Conservation (phyloP, 37 sponge, comb jelly and placozoan species). For the Diacarnus erythraeanus region DNA sequence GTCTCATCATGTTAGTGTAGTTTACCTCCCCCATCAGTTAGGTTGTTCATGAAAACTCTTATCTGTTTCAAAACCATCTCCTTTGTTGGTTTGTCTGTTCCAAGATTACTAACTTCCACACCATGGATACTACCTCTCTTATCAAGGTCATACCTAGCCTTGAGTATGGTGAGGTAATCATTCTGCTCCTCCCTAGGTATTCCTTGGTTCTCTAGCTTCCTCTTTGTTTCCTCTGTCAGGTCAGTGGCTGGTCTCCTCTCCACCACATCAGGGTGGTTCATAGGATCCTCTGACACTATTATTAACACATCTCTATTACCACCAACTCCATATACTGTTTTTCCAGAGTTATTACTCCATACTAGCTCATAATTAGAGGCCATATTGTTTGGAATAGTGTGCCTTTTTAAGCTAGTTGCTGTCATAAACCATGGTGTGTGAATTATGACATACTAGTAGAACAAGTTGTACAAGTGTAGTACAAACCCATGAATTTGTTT, state of each 20-base stretch:
- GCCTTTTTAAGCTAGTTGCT: too few relatives aligned
- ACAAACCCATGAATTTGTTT: too few relatives aligned
- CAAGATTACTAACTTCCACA: not conserved
- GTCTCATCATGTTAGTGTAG: too few relatives aligned
- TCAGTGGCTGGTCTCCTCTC: not conserved
- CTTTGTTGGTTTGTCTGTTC: not conserved
- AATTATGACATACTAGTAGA: too few relatives aligned
- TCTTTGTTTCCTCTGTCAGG: slow-evolving; percentile 1
- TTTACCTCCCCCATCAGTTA: not conserved
- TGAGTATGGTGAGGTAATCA: slow-evolving; percentile 18
- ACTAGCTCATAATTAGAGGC: too few relatives aligned
- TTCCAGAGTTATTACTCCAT: not conserved
- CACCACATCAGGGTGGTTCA: not conserved
- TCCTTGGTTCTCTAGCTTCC: slow-evolving; percentile 12
- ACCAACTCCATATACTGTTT: slow-evolving; percentile 7
- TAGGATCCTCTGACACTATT: not conserved
- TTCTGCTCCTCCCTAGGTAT: not conserved
- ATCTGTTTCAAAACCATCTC: not conserved
- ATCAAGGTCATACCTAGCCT: slow-evolving; percentile 13
- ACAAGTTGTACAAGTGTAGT: too few relatives aligned
- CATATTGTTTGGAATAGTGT: too few relatives aligned
- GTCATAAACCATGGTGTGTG: too few relatives aligned
- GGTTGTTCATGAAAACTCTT: not conserved
- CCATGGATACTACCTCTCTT: not conserved
- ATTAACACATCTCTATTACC: slow-evolving; percentile 20